Percentiles rank a stretch among this genome's conserved stretches.
Evolutionary conservation across 1,140 invertebrate genomes (phyloP).

Genomic region (Eueides isabella): DNA sequence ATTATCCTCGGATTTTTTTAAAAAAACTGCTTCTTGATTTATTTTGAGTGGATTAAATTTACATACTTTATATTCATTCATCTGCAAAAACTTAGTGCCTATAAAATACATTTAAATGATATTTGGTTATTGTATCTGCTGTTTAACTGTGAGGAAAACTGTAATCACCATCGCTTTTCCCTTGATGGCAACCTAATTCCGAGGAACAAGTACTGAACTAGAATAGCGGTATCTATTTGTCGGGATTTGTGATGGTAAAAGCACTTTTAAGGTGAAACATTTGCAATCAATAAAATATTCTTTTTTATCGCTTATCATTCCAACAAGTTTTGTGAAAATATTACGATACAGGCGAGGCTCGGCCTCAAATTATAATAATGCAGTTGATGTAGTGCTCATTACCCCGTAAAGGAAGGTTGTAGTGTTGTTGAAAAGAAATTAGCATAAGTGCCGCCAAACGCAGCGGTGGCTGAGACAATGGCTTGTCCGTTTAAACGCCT

Average conservation of each 20-base stretch:
- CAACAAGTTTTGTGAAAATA: no score
- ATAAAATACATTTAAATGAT: neutral
- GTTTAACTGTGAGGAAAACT: slow-evolving; percentile 32
- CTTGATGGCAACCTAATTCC: slow-evolving; percentile 44
- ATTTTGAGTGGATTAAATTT: neutral
- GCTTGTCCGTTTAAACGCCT: slow-evolving; percentile 73
- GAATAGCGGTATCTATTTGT: slow-evolving; percentile 33
- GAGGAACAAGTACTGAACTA: slow-evolving; percentile 36
- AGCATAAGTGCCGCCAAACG: slow-evolving; percentile 74
- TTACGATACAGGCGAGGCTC: neutral
- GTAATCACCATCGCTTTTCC: slow-evolving; percentile 29
- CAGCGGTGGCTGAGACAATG: slow-evolving; percentile 66
- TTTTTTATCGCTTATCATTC: neutral
- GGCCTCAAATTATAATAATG: slow-evolving; percentile 48
- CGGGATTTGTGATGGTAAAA: slow-evolving; percentile 50
- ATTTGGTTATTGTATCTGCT: neutral
- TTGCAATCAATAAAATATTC: no score
- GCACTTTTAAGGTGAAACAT: slow-evolving; percentile 40
- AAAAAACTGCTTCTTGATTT: neutral
- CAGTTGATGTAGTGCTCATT: slow-evolving; percentile 63
- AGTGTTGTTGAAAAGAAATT: slow-evolving; percentile 74
- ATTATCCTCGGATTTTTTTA: slow-evolving; percentile 15
- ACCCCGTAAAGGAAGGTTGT: slow-evolving; percentile 59
- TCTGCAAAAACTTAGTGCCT: neutral
- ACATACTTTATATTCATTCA: neutral